Conservation (phyloP, 2,113 vertebrate species). For the Catharus minimus region DNA sequence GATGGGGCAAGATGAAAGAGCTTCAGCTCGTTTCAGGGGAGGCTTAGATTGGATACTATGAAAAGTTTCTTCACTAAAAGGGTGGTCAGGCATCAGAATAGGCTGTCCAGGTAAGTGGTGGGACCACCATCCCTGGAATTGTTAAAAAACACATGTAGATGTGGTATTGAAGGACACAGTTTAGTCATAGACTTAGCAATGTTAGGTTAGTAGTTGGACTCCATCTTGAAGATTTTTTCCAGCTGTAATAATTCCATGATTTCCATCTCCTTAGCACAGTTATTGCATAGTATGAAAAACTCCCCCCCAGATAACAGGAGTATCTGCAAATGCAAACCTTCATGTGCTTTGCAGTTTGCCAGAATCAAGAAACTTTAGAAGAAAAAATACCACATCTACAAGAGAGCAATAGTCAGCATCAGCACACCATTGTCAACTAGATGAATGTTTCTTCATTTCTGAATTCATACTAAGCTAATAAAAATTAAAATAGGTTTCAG, state of each 20-base stretch:
- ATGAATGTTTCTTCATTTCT: constrained; percentile 15
- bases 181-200: not conserved
- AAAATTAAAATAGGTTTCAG: constrained; percentile 26
- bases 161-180: not conserved
- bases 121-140: not conserved
- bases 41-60: not conserved
- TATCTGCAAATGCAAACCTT: not conserved
- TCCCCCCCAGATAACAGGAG: not conserved
- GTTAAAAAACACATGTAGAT: not conserved
- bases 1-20: not conserved
- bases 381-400: not conserved
- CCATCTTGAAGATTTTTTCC: not conserved
- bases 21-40: not conserved
- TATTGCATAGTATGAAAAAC: not conserved
- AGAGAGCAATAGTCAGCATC: not conserved
- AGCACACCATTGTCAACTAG: not conserved
- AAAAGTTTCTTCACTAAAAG: not conserved
- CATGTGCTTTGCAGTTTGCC: not conserved
- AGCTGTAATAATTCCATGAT: not conserved
- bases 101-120: not conserved
- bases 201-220: not conserved
- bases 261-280: not conserved
- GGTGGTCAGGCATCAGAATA: not conserved
- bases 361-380: not conserved
- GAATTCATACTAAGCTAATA: not conserved